A percentile compares a stretch with the other conserved stretches of the same genome.
Evolutionary conservation across 2,888 invertebrate genomes (phyloP).

Genomic region (Drosophila merina): DNA sequence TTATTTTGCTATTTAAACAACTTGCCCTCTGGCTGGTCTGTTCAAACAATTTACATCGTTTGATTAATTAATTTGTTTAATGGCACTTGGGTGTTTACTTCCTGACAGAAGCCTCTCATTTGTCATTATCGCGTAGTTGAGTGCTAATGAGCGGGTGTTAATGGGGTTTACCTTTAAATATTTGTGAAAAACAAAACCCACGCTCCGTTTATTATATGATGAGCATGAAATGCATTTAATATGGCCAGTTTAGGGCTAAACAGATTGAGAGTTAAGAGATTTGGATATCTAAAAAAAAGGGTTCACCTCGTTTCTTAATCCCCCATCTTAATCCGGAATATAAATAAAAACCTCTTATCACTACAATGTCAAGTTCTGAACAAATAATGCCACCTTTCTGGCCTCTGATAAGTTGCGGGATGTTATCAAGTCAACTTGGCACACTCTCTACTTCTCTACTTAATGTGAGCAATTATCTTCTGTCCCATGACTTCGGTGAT

Average conservation of each 20-base stretch:
- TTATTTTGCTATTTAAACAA: not conserved
- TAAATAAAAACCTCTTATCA: conserved; percentile 50
- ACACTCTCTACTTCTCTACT: conserved; percentile 62
- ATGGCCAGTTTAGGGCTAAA: conserved; percentile 4
- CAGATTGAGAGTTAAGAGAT: conserved; percentile 9
- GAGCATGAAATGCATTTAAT: conserved; percentile 14
- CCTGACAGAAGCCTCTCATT: conserved; percentile 51
- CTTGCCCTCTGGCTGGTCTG: conserved; percentile 26
- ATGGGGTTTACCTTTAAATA: conserved; percentile 65
- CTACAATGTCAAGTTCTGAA: conserved; percentile 20
- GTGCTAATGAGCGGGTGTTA: conserved; percentile 68
- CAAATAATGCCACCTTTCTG: conserved; percentile 33
- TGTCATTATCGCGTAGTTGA: conserved; percentile 35
- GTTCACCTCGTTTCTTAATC: conserved; percentile 35
- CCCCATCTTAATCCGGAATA: conserved; percentile 39
- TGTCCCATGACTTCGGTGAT: conserved; percentile 47
- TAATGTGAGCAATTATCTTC: conserved; percentile 70
- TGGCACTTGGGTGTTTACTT: conserved; percentile 48
- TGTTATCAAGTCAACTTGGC: conserved; percentile 28
- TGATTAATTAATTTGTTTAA: conserved; percentile 64
- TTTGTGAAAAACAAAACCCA: conserved; percentile 21
- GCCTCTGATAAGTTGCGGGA: conserved; percentile 17
- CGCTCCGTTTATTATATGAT: conserved; percentile 2
- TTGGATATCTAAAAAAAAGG: conserved; percentile 14
- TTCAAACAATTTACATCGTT: conserved; percentile 50